phyloP scores from a whole-genome alignment of 2,797 vertebrate species.

The Vespertilio murinus region DNA sequence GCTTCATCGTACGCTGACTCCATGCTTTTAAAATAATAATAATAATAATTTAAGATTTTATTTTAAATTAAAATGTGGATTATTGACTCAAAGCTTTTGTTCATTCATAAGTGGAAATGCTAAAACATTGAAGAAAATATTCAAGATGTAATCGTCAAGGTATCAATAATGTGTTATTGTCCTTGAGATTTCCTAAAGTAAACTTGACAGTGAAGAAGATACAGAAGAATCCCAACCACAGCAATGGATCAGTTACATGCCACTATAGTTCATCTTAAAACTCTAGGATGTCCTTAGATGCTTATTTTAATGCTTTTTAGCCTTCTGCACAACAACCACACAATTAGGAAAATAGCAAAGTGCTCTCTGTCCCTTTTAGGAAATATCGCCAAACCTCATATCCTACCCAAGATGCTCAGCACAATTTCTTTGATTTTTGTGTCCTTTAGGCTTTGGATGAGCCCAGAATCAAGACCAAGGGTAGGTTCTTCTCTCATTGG shows the following conservation, averaged over 20 bases:
- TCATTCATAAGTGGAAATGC: neutral
- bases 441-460: neutral
- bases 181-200: neutral
- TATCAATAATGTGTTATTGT: neutral
- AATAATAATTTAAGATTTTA: neutral
- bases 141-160: neutral
- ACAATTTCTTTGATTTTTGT: constrained; percentile 82
- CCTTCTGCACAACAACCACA: neutral
- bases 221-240: neutral
- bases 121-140: neutral
- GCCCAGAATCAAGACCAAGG: neutral
- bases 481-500: neutral
- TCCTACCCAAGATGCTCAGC: constrained; percentile 87
- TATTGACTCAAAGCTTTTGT: neutral
- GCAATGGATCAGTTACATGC: neutral
- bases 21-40: neutral
- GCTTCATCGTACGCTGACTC: constrained; percentile 57
- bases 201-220: neutral
- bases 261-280: neutral
- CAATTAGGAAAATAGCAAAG: constrained; percentile 46
- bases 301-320: constrained; percentile 30
- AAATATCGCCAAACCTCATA: constrained; percentile 77
- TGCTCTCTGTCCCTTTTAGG: constrained; percentile 36
- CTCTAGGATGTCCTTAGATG: neutral
- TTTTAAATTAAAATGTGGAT: constrained; percentile 24